These are phyloP conservation scores for Marmota monax DNA, from an alignment of 2,113 vertebrate species.

Conservation along the genomic window DNA sequence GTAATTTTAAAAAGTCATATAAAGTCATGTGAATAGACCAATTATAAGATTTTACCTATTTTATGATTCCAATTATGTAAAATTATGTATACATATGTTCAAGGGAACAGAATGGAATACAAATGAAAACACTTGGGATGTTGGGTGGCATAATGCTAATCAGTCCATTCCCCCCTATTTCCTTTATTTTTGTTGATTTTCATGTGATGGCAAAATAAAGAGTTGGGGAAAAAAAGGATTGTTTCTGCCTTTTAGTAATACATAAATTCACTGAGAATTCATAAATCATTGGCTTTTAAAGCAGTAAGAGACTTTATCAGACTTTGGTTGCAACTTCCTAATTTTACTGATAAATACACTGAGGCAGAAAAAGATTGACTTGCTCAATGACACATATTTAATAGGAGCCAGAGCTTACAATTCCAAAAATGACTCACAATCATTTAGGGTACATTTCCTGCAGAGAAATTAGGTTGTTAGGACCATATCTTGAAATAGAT, in stretches of 20 bases:
- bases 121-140: slow-evolving; percentile 15
- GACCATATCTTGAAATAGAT: slow-evolving; percentile 31
- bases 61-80: slow-evolving; percentile 34
- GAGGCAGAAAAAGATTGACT: slow-evolving; percentile 31
- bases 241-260: slow-evolving; percentile 38
- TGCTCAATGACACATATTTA: slow-evolving; percentile 36
- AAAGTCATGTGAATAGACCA: slow-evolving; percentile 4
- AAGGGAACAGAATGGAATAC: slow-evolving; percentile 28
- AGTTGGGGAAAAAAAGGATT: slow-evolving; percentile 12
- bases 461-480: slow-evolving; percentile 15
- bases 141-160: not conserved
- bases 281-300: slow-evolving; percentile 44
- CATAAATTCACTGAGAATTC: slow-evolving; percentile 47
- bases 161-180: not conserved
- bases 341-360: slow-evolving; percentile 55
- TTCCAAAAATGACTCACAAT: not conserved
- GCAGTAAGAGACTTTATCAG: not conserved
- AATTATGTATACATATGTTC: slow-evolving; percentile 40
- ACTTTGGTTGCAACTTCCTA: slow-evolving; percentile 22
- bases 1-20: not conserved
- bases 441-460: not conserved
- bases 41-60: slow-evolving; percentile 37
- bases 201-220: slow-evolving; percentile 42
- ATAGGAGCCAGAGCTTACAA: slow-evolving; percentile 49
- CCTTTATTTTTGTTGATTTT: slow-evolving; percentile 59